These are phyloP conservation scores for Leptopilina boulardi DNA, from an alignment of 1,140 invertebrate species.

Conservation along the genomic window DNA sequence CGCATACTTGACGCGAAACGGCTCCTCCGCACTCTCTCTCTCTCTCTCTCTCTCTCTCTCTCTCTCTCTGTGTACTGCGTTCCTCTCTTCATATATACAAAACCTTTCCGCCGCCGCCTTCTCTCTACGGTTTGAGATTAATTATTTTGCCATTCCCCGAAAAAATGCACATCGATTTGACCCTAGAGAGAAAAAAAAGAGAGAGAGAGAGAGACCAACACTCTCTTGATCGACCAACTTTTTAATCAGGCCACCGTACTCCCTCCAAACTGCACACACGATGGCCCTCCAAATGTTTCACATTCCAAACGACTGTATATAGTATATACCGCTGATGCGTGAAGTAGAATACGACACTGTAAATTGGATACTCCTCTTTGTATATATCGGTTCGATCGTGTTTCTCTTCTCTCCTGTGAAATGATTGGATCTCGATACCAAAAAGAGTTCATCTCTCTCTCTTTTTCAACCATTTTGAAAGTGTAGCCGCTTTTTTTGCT, in stretches of 20 bases:
- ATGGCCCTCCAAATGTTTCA: not conserved
- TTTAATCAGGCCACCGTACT: conserved; percentile 22
- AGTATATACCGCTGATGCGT: not conserved
- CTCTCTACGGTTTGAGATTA: not conserved
- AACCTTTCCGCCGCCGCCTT: conserved; percentile 7
- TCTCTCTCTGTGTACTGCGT: no score
- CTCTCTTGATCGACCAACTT: conserved; percentile 24
- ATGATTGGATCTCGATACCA: conserved; percentile 26
- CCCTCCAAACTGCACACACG: not conserved
- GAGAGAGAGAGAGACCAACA: no score
- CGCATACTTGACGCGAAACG: conserved; percentile 61
- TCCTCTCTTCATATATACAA: conserved; percentile 22
- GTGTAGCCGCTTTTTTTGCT: not conserved
- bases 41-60: no score
- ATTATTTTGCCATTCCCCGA: conserved; percentile 17
- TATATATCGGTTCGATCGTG: conserved; percentile 18
- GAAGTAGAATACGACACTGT: conserved; percentile 30
- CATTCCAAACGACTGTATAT: conserved; percentile 1
- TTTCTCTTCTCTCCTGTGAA: conserved; percentile 22
- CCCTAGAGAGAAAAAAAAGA: not conserved
- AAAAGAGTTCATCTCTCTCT: not conserved
- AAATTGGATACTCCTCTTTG: conserved; percentile 32
- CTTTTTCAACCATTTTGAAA: conserved; percentile 10
- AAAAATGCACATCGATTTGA: conserved; percentile 12
- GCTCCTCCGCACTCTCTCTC: conserved; percentile 31